These are phyloP conservation scores for Trissolcus basalis DNA, from an alignment of 1,140 invertebrate species.

Conservation along the genomic window DNA sequence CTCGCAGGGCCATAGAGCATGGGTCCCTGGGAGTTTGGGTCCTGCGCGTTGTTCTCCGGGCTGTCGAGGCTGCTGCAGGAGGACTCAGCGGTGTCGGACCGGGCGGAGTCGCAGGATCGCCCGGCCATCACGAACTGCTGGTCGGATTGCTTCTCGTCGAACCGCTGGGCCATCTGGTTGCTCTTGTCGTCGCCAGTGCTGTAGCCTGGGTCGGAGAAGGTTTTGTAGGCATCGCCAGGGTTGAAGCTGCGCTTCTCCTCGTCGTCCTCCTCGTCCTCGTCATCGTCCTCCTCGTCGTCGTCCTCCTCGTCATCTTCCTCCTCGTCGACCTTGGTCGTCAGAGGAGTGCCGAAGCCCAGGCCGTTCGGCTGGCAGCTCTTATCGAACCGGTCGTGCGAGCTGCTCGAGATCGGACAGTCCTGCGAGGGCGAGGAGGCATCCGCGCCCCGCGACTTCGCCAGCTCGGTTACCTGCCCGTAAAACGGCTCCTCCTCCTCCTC, in stretches of 20 bases:
- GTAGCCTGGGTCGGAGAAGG: neutral
- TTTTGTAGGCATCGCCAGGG: slow-evolving; percentile 13
- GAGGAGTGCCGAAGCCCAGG: slow-evolving; percentile 1
- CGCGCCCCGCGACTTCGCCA: slow-evolving; percentile 3
- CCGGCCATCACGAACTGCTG: neutral
- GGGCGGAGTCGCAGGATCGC: neutral
- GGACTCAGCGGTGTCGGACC: slow-evolving; percentile 73
- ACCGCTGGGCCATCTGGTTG: slow-evolving; percentile 7
- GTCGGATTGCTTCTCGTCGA: slow-evolving; percentile 2
- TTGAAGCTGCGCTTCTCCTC: slow-evolving; percentile 24
- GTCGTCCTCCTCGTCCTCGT: slow-evolving; percentile 50
- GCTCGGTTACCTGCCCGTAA: slow-evolving; percentile 40
- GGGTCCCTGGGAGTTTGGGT: slow-evolving; percentile 45
- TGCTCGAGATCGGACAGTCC: slow-evolving; percentile 50
- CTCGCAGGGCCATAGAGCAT: slow-evolving; percentile 35
- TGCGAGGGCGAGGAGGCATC: slow-evolving; percentile 37
- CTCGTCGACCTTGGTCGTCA: slow-evolving; percentile 4
- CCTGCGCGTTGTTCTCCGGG: slow-evolving; percentile 69
- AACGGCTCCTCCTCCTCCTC: slow-evolving; percentile 36
- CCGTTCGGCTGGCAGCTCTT: slow-evolving; percentile 30
- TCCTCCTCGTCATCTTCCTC: slow-evolving; percentile 39
- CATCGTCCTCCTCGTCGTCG: slow-evolving; percentile 33
- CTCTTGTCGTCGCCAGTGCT: slow-evolving; percentile 7
- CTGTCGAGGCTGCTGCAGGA: slow-evolving; percentile 74
- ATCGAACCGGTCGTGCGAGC: slow-evolving; percentile 46